Evolutionary conservation across 2,797 vertebrate genomes (phyloP), one percentile per base, ranked within the genome.

Genomic region (Notamacropus eugenii): DNA sequence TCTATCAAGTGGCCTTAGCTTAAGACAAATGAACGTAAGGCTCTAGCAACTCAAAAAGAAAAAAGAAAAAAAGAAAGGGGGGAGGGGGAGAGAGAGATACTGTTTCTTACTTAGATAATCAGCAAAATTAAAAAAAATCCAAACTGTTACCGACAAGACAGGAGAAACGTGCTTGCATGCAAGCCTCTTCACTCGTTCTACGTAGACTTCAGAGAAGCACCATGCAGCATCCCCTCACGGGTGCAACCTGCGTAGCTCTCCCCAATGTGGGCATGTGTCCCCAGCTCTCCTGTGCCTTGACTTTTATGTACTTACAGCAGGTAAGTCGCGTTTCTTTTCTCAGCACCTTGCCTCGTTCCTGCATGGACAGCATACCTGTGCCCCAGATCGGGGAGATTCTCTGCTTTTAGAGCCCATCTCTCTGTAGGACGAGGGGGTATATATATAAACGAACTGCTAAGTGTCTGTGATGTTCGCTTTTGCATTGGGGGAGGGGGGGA

Each of bases 221-320:
- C 97, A 99, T 99, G 99, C 99, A 99, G 99, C 99, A 99, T 99
- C 99, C 99, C 98, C 98, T 99, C 97, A 98, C 99, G 98, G 99
- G 99, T 99, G 99, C 99, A 98, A 99, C 99, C 99, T 99, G 99
- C 98, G 99, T 99, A 98, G 99, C 99, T 97, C 99, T 99, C 98
- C 99, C 99, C 98, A 99, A 99, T 93, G 99, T 99, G 99, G 99
- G 99, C 98, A 99, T 99, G 99, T 99, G 99, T 99, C 99, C 99
- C 98, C 99, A 99, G 99, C 99, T 99, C 98, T 99, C 99, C 98
- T 99, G 99, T 98, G 99, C 99, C 99, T 99, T 99, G 99, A 99
- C 99, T 98, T 99, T 99, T 98, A 99, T 99, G 99, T 99, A 99
- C 99, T 99, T 99, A 98, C 99, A 99, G 99, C 99, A 99, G 99